Evolutionary conservation across 1,140 invertebrate genomes (phyloP).

Genomic region (Zaprionus nigranus): DNA sequence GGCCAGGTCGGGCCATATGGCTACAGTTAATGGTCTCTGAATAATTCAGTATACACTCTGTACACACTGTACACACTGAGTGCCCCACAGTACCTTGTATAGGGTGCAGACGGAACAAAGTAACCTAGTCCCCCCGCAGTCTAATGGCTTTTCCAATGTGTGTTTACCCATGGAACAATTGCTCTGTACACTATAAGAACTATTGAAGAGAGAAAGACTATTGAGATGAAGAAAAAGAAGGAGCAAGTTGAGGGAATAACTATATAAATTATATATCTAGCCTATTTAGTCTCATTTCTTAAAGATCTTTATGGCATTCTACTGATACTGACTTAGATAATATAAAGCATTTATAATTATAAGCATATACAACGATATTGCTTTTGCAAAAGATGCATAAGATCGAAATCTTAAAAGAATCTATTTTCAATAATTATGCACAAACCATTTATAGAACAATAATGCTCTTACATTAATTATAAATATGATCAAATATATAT

Average conservation of each 20-base stretch:
- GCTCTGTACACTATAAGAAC: neutral
- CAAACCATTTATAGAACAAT: too few species aligned
- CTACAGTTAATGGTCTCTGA: slow-evolving; percentile 30
- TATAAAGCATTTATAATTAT: too few species aligned
- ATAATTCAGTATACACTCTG: slow-evolving; percentile 4
- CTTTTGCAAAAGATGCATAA: too few species aligned
- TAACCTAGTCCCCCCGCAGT: neutral
- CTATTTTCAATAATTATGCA: too few species aligned
- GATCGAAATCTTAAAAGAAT: too few species aligned
- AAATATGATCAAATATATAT: too few species aligned
- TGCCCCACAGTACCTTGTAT: neutral
- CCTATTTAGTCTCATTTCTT: neutral
- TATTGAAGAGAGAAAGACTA: too few species aligned
- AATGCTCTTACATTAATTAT: too few species aligned
- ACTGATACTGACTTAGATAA: too few species aligned
- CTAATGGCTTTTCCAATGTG: neutral
- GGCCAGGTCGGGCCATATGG: slow-evolving; percentile 26
- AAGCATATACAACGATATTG: too few species aligned
- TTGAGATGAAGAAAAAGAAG: neutral
- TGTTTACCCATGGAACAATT: neutral
- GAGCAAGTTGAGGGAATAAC: neutral
- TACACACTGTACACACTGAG: slow-evolving; percentile 9
- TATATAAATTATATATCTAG: neutral
- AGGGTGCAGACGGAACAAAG: slow-evolving; percentile 31
- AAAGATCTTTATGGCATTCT: too few species aligned